Base-by-base conservation (phyloP, 2,888 invertebrate genomes). In the Himalopsyche kuldschensis region DNA sequence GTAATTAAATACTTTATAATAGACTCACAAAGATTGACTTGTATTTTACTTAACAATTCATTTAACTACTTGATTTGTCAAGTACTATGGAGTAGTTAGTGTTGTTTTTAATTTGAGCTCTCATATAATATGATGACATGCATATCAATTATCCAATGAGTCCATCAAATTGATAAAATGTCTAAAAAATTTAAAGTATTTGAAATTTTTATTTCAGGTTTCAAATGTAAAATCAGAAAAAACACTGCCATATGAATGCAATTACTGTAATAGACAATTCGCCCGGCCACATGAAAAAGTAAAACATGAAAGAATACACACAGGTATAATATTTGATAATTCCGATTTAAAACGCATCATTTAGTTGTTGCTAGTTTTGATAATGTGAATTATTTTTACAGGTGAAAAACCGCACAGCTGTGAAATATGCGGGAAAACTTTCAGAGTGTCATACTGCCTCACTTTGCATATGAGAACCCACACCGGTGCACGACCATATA, bases 261-360 rank as follows among this genome's bases (percentile, higher is more conserved):
- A 94, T 83, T 96, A 94, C 88, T 96, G 96, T 87, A 94, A 93
- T 0, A 92, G 95, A 81, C 91, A 94, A 85, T 96, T 96, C 87
- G 91, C 93, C 2, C 91, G 95, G 69, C 96, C 96, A 0, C 95
- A 95, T 87, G 96, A 96, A 87, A 96, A 96, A 89, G 96, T 96
- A 0, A 96, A 96, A 89, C 96, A 96, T 87, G 96, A 96, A 89
- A 91, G 96, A n/a, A 95, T 96, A 87, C 96, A 96, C 87, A 96
- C 96, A 0, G 95, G 95, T 88, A 63, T 41, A 75, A 24, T 15
- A 41, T 47, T 24, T n/a, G 55, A 46, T 31, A 27, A 27, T 48
- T 84, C 32, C 32, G 41, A 30, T 78, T 69, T 20, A 2, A 75
- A 31, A 46, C 46, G 20, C 10, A 79, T 41, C 11, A 15, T 4